Percentiles rank a stretch among this genome's conserved stretches.
Evolutionary conservation across 1,140 invertebrate species (phyloP).

Genomic region (Drosophila cardini): DNA sequence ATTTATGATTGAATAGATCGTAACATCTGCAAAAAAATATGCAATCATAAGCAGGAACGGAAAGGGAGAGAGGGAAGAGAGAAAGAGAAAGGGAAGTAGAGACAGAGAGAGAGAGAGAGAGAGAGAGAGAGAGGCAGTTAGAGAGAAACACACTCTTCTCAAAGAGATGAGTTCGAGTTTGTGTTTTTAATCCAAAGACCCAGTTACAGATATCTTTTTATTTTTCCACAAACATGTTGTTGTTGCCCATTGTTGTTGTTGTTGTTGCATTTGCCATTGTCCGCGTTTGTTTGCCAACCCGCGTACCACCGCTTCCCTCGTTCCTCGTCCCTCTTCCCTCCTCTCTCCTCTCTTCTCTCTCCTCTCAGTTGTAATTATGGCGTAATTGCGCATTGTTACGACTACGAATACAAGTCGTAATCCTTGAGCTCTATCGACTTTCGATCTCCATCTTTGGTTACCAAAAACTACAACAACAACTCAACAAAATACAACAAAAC

Average conservation of each 20-base stretch:
- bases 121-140: not conserved
- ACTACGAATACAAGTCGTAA: slow-evolving; percentile 17
- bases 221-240: slow-evolving; percentile 12
- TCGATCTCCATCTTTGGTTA: slow-evolving; percentile 40
- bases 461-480: not conserved
- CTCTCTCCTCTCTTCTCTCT: slow-evolving; percentile 7
- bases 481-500: slow-evolving; percentile 2
- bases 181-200: slow-evolving; percentile 12
- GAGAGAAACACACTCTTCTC: not conserved
- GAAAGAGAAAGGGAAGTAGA: not conserved
- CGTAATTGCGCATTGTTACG: slow-evolving; percentile 46
- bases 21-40: slow-evolving; percentile 43
- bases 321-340: not conserved
- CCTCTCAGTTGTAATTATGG: slow-evolving; percentile 45
- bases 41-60: slow-evolving; percentile 12
- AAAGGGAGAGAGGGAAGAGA: not conserved
- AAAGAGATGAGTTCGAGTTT: slow-evolving; percentile 2
- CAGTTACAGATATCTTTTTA: slow-evolving; percentile 20
- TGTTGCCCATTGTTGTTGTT: slow-evolving; percentile 24
- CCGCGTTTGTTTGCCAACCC: slow-evolving; percentile 6
- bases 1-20: slow-evolving; percentile 17
- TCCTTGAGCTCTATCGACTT: slow-evolving; percentile 41
- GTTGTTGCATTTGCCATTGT: slow-evolving; percentile 27
- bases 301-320: not conserved
- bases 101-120: not conserved